Conservation (phyloP, 1,140 invertebrate species). For the Venustaconcha ellipsiformis region DNA sequence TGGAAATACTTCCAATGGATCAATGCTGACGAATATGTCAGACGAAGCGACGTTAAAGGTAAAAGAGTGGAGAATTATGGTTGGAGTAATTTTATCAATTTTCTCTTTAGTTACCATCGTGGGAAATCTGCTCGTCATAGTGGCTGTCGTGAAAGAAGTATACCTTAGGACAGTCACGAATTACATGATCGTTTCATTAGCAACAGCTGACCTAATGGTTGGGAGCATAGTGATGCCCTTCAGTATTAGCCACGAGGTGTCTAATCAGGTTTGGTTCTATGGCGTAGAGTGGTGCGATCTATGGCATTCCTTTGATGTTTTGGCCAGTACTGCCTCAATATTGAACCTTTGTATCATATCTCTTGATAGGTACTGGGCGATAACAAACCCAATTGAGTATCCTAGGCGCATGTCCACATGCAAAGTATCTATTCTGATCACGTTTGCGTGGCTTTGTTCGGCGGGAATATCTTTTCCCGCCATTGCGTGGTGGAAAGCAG, state of each 20-base stretch:
- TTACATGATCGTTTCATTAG: slow-evolving; percentile 97
- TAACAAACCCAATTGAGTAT: slow-evolving; percentile 98
- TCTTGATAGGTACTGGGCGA: slow-evolving; percentile 80
- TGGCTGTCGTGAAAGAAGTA: slow-evolving; percentile 95
- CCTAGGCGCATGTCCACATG: slow-evolving; percentile 90
- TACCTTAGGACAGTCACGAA: slow-evolving; percentile 98
- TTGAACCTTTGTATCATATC: slow-evolving; percentile 97
- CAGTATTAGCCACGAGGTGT: slow-evolving; percentile 91
- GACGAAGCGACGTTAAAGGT: too few species aligned
- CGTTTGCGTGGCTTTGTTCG: slow-evolving; percentile 93
- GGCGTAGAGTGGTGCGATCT: slow-evolving; percentile 92
- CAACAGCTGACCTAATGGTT: slow-evolving; percentile 97
- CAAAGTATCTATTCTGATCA: slow-evolving; percentile 87
- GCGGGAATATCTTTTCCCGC: slow-evolving; percentile 95
- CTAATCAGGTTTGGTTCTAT: slow-evolving; percentile 84
- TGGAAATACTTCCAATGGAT: too few species aligned
- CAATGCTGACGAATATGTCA: too few species aligned
- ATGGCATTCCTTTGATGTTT: slow-evolving; percentile 96
- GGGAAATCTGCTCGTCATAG: slow-evolving; percentile 94
- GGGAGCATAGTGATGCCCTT: slow-evolving; percentile 96
- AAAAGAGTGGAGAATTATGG: too few species aligned
- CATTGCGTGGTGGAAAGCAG: slow-evolving; percentile 85
- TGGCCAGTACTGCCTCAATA: slow-evolving; percentile 97
- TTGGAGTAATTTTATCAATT: too few species aligned
- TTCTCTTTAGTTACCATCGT: slow-evolving; percentile 73